These are phyloP conservation scores for Dicrurus megarhynchus DNA, from an alignment of 2,113 vertebrate species.

Conservation along the genomic window DNA sequence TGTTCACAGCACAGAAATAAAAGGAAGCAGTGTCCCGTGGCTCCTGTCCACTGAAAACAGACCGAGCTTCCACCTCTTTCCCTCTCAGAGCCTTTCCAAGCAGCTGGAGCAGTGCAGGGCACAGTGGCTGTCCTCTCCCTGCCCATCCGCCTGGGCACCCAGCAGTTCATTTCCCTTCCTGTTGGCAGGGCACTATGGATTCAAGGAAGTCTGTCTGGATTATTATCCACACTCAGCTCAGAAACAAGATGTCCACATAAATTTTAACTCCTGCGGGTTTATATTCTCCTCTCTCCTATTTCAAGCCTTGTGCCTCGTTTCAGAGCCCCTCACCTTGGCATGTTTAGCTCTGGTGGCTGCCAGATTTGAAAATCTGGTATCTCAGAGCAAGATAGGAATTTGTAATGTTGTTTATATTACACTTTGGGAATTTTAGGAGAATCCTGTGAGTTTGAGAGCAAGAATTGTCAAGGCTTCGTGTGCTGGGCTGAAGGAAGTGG, in stretches of 20 bases:
- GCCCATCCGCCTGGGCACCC: background rate
- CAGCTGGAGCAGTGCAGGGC: background rate
- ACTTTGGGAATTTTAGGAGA: background rate
- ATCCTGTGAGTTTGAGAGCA: background rate
- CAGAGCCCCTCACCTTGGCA: background rate
- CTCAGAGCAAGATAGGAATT: background rate
- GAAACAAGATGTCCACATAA: background rate
- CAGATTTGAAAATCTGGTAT: background rate
- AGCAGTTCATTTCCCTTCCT: background rate
- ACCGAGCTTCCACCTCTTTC: background rate
- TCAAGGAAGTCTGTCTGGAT: background rate
- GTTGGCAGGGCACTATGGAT: background rate
- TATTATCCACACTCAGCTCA: background rate
- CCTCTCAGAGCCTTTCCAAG: background rate
- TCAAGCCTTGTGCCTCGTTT: accelerated
- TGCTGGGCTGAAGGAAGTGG: background rate
- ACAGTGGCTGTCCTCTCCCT: background rate
- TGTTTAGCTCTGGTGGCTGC: background rate
- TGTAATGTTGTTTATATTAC: background rate
- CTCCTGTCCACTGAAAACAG: background rate
- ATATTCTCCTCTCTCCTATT: background rate
- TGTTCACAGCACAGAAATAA: background rate
- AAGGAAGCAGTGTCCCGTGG: background rate
- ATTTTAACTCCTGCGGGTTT: background rate
- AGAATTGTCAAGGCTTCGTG: background rate